A percentile compares a stretch with the other conserved stretches of the same genome.
Evolutionary conservation across 2,113 vertebrate genomes (phyloP).

Genomic region (Gnathonemus echidnorhynchus): DNA sequence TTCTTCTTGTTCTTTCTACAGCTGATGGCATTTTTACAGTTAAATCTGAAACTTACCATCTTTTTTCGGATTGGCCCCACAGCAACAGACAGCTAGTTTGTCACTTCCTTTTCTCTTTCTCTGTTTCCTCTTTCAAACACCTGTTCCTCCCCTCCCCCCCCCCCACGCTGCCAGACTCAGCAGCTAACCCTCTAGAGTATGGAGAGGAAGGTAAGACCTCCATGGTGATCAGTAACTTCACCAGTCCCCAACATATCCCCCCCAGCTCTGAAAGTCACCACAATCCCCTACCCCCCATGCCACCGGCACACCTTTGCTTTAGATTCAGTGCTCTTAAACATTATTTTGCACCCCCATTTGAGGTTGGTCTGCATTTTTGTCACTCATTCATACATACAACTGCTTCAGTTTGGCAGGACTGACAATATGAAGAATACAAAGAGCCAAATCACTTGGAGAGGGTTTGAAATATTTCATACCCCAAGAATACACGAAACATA

Average conservation of each 20-base stretch:
- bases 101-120: neutral
- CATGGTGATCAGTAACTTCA: neutral
- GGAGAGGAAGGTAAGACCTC: constrained; percentile 73
- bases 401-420: neutral
- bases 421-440: neutral
- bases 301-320: neutral
- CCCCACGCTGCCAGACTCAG: constrained; percentile 57
- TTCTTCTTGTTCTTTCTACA: neutral
- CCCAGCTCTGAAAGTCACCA: neutral
- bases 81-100: neutral
- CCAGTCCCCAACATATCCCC: neutral
- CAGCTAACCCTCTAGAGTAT: constrained; percentile 51
- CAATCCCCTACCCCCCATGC: neutral
- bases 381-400: neutral
- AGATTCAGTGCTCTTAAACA: neutral
- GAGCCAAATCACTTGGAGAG: neutral
- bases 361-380: neutral
- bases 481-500: neutral
- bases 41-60: neutral
- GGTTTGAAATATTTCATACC: neutral
- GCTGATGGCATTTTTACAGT: neutral
- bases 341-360: neutral
- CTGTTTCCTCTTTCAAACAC: constrained; percentile 23
- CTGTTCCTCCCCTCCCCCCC: constrained; percentile 33
- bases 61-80: neutral